Evolutionary conservation across 1,140 invertebrate species (phyloP).

Genomic region (Drosophila gunungcola): DNA sequence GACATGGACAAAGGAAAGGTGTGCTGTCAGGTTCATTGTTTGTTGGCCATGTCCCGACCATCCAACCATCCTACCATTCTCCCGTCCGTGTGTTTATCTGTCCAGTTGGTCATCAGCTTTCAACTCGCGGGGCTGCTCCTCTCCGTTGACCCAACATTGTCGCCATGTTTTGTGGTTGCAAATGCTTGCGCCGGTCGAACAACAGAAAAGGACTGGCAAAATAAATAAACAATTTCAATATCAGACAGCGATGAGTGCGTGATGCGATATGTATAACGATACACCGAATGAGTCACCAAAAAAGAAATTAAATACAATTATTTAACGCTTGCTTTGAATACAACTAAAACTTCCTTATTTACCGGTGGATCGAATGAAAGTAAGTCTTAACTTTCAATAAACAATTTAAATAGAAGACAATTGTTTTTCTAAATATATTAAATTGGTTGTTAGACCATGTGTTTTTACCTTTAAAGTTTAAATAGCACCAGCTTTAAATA

Average conservation of each 20-base stretch:
- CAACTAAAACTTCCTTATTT: too few relatives aligned
- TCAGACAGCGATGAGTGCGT: constrained; percentile 3
- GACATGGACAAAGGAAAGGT: constrained; percentile 55
- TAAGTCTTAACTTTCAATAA: too few relatives aligned
- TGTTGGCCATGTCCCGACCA: constrained; percentile 40
- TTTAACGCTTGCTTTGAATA: too few relatives aligned
- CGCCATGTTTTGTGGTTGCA: constrained; percentile 48
- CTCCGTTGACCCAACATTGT: constrained; percentile 39
- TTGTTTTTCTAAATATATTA: too few relatives aligned
- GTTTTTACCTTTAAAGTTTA: too few relatives aligned
- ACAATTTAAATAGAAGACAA: too few relatives aligned
- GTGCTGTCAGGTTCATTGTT: constrained; percentile 59
- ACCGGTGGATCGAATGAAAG: too few relatives aligned
- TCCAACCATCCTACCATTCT: background rate
- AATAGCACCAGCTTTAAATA: too few relatives aligned
- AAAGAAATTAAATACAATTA: too few relatives aligned
- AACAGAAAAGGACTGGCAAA: constrained; percentile 13
- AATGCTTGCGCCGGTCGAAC: constrained; percentile 13
- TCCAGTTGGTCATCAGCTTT: constrained; percentile 19
- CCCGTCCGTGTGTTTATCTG: background rate
- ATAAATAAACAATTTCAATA: constrained; percentile 37
- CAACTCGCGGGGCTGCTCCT: constrained; percentile 7
- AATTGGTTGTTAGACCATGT: too few relatives aligned
- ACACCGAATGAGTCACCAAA: too few relatives aligned
- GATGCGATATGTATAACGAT: constrained; percentile 4